Evolutionary conservation across 2,888 invertebrate genomes (phyloP), one percentile per base, ranked within the genome.

Genomic region (Apamea anceps): DNA sequence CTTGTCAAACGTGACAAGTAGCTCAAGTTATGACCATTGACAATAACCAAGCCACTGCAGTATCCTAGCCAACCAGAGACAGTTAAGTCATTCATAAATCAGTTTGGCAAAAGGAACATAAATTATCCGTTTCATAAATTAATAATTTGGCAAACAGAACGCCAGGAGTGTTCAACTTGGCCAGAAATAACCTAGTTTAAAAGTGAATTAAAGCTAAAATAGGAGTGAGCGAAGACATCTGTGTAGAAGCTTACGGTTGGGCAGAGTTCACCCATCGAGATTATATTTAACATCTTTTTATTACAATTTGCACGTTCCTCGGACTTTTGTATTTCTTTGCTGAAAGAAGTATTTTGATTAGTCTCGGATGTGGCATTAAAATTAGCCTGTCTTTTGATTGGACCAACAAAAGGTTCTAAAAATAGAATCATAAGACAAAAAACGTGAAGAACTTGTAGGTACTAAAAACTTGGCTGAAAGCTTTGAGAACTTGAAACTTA

Each of bases 141-240:
- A 75, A 79, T 87, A 86, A 84, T 85, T 87, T 70, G 72, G 72
- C 74, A 84, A 85, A 86, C 77, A 85, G 57, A 66, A 75, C 60
- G 77, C 87, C 74, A 63, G 67, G 54, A 68, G 70, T 75, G 77
- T 82, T 82, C 62, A 81, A 72, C 32, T 78, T 86, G 66, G 76
- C 75, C 79, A 85, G 77, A 88, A 89, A 90, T 87, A 86, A 82
- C 80, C 82, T 79, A 75, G 75, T 84, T 84, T 87, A 79, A 79
- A 85, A 85, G 76, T 78, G 84, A 84, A 84, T 88, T 84, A 77
- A 80, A 85, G 74, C 81, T 72, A 77, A 86, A 84, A 86, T 83
- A 84, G 85, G 21, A 80, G 72, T 82, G 81, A 70, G 79, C 82
- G 87, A 82, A 81, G 86, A 82, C 80, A 74, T 80, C 81, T 85